A percentile compares a stretch with the other conserved stretches of the same genome.
Evolutionary conservation across 2,888 invertebrate genomes (phyloP).

Genomic region (Ormyrus rosae): DNA sequence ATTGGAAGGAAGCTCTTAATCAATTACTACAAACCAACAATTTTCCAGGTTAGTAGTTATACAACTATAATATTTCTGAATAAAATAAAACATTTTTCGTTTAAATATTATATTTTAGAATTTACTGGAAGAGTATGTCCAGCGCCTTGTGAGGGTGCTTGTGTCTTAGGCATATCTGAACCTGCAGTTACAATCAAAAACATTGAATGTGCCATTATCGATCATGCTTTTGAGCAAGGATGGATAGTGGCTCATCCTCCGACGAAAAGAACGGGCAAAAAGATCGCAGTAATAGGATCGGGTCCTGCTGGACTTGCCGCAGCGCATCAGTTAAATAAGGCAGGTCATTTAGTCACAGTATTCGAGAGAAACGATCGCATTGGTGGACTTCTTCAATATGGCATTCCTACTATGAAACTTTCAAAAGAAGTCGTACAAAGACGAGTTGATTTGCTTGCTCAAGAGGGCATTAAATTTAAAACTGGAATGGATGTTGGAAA

Average conservation of each 20-base stretch:
- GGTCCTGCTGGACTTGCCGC: conserved; percentile 97
- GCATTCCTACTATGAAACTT: conserved; percentile 99
- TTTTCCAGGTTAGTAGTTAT: conserved; percentile 84
- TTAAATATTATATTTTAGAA: conserved; percentile 76
- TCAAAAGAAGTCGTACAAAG: conserved; percentile 95
- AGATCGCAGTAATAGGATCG: conserved; percentile 93
- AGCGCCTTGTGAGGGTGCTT: conserved; percentile 99
- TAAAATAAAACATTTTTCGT: not conserved
- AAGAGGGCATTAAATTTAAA: conserved; percentile 94
- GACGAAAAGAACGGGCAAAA: conserved; percentile 84
- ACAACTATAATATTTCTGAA: not conserved
- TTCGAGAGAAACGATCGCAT: conserved; percentile 97
- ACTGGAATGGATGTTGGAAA: conserved; percentile 94
- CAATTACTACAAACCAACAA: conserved; percentile 98
- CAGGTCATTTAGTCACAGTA: conserved; percentile 96
- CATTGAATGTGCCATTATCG: conserved; percentile 99
- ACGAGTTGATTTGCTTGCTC: conserved; percentile 89
- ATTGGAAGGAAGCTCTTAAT: conserved; percentile 95
- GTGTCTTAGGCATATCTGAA: conserved; percentile 96
- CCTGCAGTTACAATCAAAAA: conserved; percentile 99
- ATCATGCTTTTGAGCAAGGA: conserved; percentile 97
- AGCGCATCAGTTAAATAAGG: conserved; percentile 97
- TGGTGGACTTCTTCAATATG: conserved; percentile 97
- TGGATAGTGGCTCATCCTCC: conserved; percentile 94
- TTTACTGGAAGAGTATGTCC: conserved; percentile 96